Evolutionary conservation across 2,797 vertebrate species (phyloP).

Genomic region (Myotis pilosus): DNA sequence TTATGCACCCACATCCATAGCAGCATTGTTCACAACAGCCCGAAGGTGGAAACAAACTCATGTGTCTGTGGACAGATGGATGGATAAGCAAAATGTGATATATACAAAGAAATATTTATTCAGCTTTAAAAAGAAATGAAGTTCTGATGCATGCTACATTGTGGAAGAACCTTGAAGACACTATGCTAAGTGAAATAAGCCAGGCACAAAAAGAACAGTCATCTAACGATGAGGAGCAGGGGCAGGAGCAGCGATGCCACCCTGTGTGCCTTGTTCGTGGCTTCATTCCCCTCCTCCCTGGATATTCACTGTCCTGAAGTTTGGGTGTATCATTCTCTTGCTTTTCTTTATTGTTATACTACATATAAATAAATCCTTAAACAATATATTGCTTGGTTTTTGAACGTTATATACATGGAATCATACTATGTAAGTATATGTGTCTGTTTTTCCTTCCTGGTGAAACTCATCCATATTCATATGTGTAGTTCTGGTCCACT

Average conservation of each 20-base stretch:
- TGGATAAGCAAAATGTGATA: neutral
- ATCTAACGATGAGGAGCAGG: neutral
- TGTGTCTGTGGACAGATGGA: neutral
- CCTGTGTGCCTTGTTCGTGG: neutral
- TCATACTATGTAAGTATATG: neutral
- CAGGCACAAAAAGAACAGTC: neutral
- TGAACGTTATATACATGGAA: neutral
- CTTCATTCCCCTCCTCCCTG: neutral
- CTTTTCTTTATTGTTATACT: constrained; percentile 21
- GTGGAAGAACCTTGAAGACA: neutral
- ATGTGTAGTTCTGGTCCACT: neutral
- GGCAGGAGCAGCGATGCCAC: accelerated
- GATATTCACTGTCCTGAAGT: neutral
- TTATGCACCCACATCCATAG: neutral
- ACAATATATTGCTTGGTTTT: constrained; percentile 6
- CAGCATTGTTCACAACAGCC: neutral
- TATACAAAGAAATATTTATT: neutral
- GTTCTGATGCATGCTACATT: neutral
- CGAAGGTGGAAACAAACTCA: neutral
- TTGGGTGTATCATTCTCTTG: neutral
- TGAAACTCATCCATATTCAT: neutral
- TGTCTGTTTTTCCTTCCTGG: neutral
- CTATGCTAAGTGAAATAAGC: neutral
- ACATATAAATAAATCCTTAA: neutral
- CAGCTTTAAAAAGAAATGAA: neutral